A percentile compares a stretch with the other conserved stretches of the same genome.
phyloP scores from a whole-genome alignment of 2,113 vertebrate genomes.

The Tragelaphus scriptus region DNA sequence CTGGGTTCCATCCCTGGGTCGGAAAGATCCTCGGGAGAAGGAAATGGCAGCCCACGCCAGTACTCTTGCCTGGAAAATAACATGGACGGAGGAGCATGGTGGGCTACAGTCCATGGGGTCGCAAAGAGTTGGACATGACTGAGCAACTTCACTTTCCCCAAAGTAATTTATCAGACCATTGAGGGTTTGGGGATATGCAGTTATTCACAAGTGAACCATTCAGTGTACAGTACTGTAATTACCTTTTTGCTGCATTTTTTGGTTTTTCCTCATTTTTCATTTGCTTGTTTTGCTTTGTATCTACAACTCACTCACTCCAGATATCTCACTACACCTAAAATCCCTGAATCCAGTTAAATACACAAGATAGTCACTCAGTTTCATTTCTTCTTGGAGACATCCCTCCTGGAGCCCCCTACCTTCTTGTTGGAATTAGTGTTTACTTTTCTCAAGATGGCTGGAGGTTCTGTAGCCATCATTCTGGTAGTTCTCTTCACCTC shows the following conservation, averaged over 20 bases:
- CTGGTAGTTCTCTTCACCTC: neutral
- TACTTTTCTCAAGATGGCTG: neutral
- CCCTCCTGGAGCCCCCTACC: neutral
- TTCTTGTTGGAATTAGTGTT: neutral
- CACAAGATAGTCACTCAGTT: neutral
- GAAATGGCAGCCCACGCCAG: too few species aligned
- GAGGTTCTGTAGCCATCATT: neutral
- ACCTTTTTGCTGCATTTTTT: neutral
- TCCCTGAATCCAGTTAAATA: neutral
- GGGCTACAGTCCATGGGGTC: too few species aligned
- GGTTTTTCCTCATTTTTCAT: neutral
- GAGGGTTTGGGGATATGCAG: neutral
- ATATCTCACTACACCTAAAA: neutral
- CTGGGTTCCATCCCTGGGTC: too few species aligned
- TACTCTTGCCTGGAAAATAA: too few species aligned
- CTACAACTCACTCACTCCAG: neutral
- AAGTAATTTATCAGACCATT: neutral
- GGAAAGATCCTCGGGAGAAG: too few species aligned
- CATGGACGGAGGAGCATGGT: too few species aligned
- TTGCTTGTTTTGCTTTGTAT: conserved; percentile 1
- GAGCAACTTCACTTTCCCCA: too few species aligned
- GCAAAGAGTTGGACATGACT: too few species aligned
- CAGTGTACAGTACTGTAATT: neutral
- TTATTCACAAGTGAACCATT: neutral
- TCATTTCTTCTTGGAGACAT: neutral